These are phyloP conservation scores for Frieseomelitta varia DNA, from an alignment of 1,140 invertebrate species.

Conservation along the genomic window DNA sequence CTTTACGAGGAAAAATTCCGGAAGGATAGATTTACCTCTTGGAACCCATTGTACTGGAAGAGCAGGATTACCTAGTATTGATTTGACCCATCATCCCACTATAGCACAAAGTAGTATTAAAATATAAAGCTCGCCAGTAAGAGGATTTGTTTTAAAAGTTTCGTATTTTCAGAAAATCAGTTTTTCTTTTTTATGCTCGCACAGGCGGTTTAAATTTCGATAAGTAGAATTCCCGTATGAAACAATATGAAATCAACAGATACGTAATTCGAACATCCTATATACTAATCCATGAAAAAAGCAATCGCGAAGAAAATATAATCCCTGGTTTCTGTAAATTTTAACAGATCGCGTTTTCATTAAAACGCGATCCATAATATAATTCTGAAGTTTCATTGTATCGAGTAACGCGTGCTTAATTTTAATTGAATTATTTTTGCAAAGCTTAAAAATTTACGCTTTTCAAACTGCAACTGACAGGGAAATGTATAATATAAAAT, in stretches of 20 bases:
- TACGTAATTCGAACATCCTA: neutral
- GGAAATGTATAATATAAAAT: neutral
- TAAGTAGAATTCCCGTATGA: neutral
- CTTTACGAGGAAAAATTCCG: neutral
- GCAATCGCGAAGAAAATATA: fast-evolving
- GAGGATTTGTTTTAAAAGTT: conserved; percentile 3
- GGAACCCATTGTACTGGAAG: neutral
- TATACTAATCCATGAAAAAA: no score
- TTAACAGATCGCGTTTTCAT: neutral
- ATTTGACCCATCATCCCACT: neutral
- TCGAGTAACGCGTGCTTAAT: neutral
- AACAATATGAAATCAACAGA: neutral
- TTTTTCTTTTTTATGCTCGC: neutral
- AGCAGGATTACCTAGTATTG: neutral
- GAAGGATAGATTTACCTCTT: neutral
- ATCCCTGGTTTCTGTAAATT: neutral
- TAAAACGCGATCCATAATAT: neutral
- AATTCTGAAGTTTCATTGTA: neutral
- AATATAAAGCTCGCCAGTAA: neutral
- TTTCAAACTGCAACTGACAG: neutral
- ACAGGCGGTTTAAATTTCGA: neutral
- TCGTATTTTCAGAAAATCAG: neutral
- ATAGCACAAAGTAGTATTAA: neutral
- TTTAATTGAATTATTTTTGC: neutral
- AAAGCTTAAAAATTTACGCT: neutral